Conservation (phyloP, 2,888 invertebrate species). For the Herminia tarsipennalis region DNA sequence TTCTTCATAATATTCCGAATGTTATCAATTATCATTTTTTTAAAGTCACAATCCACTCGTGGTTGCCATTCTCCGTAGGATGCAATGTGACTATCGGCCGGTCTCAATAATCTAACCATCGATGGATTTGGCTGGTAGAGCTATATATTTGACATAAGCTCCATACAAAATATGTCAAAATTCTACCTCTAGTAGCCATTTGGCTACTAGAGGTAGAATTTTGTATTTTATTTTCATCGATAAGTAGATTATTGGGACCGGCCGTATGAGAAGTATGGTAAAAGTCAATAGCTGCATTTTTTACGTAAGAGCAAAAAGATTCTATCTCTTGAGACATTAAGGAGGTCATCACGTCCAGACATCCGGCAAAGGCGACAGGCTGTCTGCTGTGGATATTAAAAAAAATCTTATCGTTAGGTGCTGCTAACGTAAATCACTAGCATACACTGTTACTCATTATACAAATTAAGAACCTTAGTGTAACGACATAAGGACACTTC, state of each 20-base stretch:
- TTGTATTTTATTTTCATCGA: background rate
- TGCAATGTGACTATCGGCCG: too few relatives aligned
- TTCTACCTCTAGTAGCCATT: too few relatives aligned
- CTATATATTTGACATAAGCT: too few relatives aligned
- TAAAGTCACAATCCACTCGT: too few relatives aligned
- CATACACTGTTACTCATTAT: conserved; percentile 3
- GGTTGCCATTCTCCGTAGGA: too few relatives aligned
- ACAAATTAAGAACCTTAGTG: conserved; percentile 30
- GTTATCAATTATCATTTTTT: too few relatives aligned
- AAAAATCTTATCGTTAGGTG: conserved; percentile 43
- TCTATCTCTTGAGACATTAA: conserved; percentile 11
- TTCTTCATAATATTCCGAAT: too few relatives aligned
- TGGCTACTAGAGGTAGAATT: background rate
- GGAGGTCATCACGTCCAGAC: conserved; percentile 31
- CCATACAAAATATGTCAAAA: too few relatives aligned
- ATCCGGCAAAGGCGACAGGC: conserved; percentile 71
- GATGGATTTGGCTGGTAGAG: too few relatives aligned
- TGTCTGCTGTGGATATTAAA: conserved; percentile 55
- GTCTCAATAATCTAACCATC: too few relatives aligned
- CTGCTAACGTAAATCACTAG: conserved; percentile 44
- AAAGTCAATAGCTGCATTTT: background rate
- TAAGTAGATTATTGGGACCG: too few relatives aligned
- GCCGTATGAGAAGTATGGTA: background rate
- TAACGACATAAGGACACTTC: conserved; percentile 18
- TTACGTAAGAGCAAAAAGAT: conserved; percentile 6